Percentiles rank a stretch among this genome's conserved stretches.
phyloP scores from a whole-genome alignment of 2,888 invertebrate species.

The Allophyes oxyacanthae region DNA sequence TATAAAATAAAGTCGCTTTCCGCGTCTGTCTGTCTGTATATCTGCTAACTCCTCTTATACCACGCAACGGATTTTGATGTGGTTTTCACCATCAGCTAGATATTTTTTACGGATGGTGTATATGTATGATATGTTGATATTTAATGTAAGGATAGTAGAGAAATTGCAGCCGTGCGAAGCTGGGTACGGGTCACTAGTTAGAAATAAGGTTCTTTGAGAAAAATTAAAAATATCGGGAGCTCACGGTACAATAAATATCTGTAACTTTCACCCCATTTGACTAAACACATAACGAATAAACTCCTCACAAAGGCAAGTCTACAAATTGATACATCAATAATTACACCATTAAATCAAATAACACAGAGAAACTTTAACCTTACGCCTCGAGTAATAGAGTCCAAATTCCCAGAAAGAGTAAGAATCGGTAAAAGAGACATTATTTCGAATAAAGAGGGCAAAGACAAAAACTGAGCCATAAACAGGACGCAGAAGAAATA shows the following conservation, averaged over 20 bases:
- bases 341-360: slow-evolving; percentile 32
- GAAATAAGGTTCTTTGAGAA: too few relatives aligned
- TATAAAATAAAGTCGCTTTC: too few relatives aligned
- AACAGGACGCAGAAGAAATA: slow-evolving; percentile 47
- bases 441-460: slow-evolving; percentile 39
- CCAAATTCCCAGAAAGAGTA: background rate
- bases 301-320: slow-evolving; percentile 7
- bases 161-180: too few relatives aligned
- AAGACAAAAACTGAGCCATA: slow-evolving; percentile 47
- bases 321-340: slow-evolving; percentile 55
- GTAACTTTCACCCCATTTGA: slow-evolving; percentile 34
- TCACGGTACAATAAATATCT: slow-evolving; percentile 23
- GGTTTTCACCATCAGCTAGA: too few relatives aligned
- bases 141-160: too few relatives aligned
- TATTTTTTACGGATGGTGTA: too few relatives aligned
- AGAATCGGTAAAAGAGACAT: slow-evolving; percentile 17
- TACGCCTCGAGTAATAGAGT: accelerated
- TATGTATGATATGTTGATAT: too few relatives aligned
- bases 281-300: slow-evolving; percentile 35
- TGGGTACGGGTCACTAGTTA: too few relatives aligned
- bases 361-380: slow-evolving; percentile 3
- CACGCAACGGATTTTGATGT: too few relatives aligned
- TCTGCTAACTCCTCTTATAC: too few relatives aligned
- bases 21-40: too few relatives aligned
- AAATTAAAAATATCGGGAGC: too few relatives aligned